Evolutionary conservation across 53 echinoderm and acorn worm species (phyloP), one percentile per base, ranked within the genome.

Genomic region (Patiria pectinifera): DNA sequence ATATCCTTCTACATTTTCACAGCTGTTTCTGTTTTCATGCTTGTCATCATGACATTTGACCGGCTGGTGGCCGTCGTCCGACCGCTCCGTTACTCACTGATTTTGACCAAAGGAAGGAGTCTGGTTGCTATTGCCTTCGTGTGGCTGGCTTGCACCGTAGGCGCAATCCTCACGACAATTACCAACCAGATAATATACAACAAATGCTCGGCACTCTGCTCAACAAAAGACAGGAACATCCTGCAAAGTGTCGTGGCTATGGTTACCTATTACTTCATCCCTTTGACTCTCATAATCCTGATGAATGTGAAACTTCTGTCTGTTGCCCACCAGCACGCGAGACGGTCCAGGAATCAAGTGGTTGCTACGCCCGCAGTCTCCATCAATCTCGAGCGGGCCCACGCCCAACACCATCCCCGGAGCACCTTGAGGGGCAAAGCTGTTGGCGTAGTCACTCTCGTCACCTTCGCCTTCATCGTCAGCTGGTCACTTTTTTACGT

Each of bases 31-130:
- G 59, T 92, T 2, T 74, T 22, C 22, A 85, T 85, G 78, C 35
- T 92, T 23, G 10, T 92, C 16, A 12, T 92, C n/a, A 78, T 92
- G 85, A 85, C 78, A 9, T n/a, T 79, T 23, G 92, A 92, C 44
- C 75, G 92, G 11, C 48, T 86, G 21, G 63, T 92, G 43, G 76
- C 92, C 5, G 85, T 92, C 10, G 23, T 77, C 4, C 43, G 85
- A 24, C 92, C 92, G 1, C 85, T 92, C 25, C 85, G 85, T 14
- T 85, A 92, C 61, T 85, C 84, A 26, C 18, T 77, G 48, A 77
- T 92, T 46, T 16, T 86, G 47, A 92, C 92, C 12, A 48, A 78
- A 49, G 48, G 76, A 71, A 46, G 92, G 59, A 74, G 85, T 22
- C 23, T 62, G 4, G 19, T 78, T 44, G 86, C 78, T 6, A 63